Base-by-base conservation (phyloP, 1,140 invertebrate species). In the Homarus americanus region DNA sequence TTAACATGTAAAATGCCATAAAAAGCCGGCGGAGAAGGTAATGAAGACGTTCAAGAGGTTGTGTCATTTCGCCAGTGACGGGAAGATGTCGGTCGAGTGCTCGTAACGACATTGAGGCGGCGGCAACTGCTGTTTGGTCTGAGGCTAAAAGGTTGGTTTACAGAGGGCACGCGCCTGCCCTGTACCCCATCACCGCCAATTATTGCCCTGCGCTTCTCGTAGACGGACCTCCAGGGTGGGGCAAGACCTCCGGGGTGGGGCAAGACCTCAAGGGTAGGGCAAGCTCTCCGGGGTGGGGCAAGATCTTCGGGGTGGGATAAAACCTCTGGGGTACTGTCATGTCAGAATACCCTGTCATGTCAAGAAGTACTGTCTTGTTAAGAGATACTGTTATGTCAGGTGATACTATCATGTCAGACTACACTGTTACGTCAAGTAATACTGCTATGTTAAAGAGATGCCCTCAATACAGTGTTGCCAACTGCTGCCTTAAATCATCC, bases 121-220 rank as follows among this genome's bases (percentile, higher is more conserved):
- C 66, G 49, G 40, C n/a, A 15, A 20, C 82, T 41, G 34, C 44
- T 66, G 58, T 85, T 72, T 85, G 66, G 66, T 40, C 36, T 72
- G n/a, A 1, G 40, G 24, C 66, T 85, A 85, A 85, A 85, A 85
- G 82, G 82, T 41, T 73, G 66, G 82, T 73, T 85, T 72, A 85
- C 66, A 44, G 69, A 85, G 66, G 82, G 58, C n/a, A 28, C 17
- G 66, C 66, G 38, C 38, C 58, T 44, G 66, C 28, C 82, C 63
- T 28, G 40, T 49, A n/a, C 40, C 41, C 41, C 78, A 53, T 80
- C 78, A 80, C 24, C 1, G 78, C 78, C 78, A 80, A 80, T 80
- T 80, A 80, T 80, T 80, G 78, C 78, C 44, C 44, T 0, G 17
- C 34, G 41, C 78, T 53, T 80, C 78, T 80, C 53, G 15, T 41